Evolutionary conservation across 2,797 vertebrate species (phyloP), one percentile per base, ranked within the genome.

Genomic region (Acanthopagrus latus): DNA sequence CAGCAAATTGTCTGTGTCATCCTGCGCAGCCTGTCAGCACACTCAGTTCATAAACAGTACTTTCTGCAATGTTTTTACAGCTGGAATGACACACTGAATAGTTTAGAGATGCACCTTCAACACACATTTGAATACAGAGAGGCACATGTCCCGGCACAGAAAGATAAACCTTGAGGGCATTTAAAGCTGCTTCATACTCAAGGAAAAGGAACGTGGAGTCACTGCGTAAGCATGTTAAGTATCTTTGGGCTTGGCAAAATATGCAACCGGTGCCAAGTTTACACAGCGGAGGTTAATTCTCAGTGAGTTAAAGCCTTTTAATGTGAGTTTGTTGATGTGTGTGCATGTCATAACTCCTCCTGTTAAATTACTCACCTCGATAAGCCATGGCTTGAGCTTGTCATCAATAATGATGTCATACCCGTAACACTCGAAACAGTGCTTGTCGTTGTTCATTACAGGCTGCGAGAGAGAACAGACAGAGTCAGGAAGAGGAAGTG

Each of bases 381-480:
- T 99, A 47, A 99, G 96, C 98, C 98, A 99, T 0, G 98, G 98
- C 88, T 99, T 99, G 74, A 99, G 94, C 88, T 93, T 97, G 94
- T 98, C 98, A 58, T 99, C 98, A 17, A 99, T 98, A 82, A 99
- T 99, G 94, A 99, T 99, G 92, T 99, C 98, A 64, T 99, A 99
- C 17, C 98, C 98, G 0, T 99, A 99, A 86, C 98, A 99, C 75
- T 99, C 98, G 54, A 99, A 99, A 93, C 98, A 99, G 91, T 99
- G 98, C 80, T 99, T 99, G 92, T 99, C 98, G 4, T 98, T 99
- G 93, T 98, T 99, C 97, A 99, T 99, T 83, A 99, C 97, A 3
- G 98, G 97, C 98, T 99, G 87, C 1, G 4, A 70, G 55, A 47
- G 14, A 74, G 20, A 64, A 66, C 64, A 83, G 20, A 68, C 12